These are phyloP conservation scores for Oscheius sp. DNA, from an alignment of 1,140 invertebrate species.

Conservation along the genomic window DNA sequence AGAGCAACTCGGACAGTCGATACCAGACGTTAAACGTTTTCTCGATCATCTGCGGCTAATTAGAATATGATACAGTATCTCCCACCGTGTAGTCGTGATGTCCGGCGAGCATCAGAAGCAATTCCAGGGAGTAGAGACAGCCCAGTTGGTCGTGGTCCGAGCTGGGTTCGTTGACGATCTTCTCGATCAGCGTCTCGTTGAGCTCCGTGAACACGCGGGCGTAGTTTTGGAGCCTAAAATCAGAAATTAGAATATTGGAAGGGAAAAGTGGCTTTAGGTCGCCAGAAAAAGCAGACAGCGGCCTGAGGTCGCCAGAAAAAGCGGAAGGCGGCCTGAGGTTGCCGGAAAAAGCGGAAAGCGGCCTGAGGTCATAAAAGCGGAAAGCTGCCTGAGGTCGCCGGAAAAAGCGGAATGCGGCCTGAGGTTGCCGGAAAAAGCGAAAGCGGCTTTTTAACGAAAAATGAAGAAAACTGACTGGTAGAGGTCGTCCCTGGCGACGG, in stretches of 20 bases:
- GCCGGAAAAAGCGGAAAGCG: no score
- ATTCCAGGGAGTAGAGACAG: slow-evolving; percentile 80
- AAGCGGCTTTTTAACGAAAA: no score
- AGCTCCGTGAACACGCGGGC: slow-evolving; percentile 91
- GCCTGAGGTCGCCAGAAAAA: no score
- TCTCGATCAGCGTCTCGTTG: slow-evolving; percentile 82
- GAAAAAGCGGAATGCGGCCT: no score
- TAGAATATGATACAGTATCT: neutral
- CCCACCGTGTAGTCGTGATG: slow-evolving; percentile 93
- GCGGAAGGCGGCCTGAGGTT: no score
- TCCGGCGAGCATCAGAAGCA: slow-evolving; percentile 84
- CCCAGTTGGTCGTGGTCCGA: slow-evolving; percentile 64
- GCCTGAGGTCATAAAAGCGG: no score
- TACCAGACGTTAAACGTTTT: slow-evolving; percentile 98
- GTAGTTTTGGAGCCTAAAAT: slow-evolving; percentile 78
- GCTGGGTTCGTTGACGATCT: slow-evolving; percentile 70
- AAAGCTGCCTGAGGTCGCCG: no score
- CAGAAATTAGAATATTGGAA: neutral
- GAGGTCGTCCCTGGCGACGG: slow-evolving; percentile 75
- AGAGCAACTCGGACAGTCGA: slow-evolving; percentile 85
- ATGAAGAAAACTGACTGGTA: slow-evolving; percentile 68
- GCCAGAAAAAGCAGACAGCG: no score
- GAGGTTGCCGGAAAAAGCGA: no score
- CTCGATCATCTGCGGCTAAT: slow-evolving; percentile 80
- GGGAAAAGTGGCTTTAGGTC: no score